These are phyloP conservation scores for Falcunculus frontatus DNA, from an alignment of 2,113 vertebrate species.

Conservation along the genomic window DNA sequence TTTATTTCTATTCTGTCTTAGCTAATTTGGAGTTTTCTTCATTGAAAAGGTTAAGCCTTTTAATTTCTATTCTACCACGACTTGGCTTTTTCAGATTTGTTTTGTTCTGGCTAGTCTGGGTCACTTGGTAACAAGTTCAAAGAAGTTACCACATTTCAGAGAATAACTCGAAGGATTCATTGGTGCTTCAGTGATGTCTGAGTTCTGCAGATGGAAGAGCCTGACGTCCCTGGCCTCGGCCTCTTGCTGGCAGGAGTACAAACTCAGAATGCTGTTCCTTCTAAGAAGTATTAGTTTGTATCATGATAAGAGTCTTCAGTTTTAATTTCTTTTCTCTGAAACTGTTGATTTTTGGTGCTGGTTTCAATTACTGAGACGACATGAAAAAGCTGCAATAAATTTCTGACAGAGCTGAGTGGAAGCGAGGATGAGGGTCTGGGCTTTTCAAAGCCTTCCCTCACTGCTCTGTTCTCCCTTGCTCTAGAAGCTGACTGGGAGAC, in stretches of 20 bases:
- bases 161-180: accelerated
- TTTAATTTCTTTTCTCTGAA: neutral
- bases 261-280: neutral
- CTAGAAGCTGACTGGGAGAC: neutral
- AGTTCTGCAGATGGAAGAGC: neutral
- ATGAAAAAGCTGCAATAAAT: neutral
- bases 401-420: neutral
- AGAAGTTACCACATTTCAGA: neutral
- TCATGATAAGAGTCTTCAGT: neutral
- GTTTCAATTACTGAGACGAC: neutral
- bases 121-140: neutral
- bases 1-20: neutral
- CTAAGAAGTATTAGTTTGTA: neutral
- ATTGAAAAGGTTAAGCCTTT: neutral
- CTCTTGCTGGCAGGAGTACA: neutral
- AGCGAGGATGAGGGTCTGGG: neutral
- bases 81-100: neutral
- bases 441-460: neutral
- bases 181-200: neutral
- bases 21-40: neutral
- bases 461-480: neutral
- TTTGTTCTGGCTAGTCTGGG: neutral
- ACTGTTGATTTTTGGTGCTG: neutral
- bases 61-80: neutral
- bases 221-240: neutral